phyloP scores from a whole-genome alignment of 2,797 vertebrate species.

The Alca torda region DNA sequence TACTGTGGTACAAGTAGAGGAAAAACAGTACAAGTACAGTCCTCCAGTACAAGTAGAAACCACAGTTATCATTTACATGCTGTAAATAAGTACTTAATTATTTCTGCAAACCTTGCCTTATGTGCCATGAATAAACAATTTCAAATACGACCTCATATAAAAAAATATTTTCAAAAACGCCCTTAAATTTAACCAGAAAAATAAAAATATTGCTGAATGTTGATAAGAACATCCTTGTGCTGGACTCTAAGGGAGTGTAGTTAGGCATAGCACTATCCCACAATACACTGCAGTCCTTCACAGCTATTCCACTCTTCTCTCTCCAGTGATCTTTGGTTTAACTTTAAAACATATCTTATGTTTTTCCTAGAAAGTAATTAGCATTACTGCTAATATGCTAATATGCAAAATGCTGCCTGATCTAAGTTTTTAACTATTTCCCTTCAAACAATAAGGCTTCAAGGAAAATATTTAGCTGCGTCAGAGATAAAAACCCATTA shows the following conservation, averaged over 20 bases:
- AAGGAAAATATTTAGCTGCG: not conserved
- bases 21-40: not conserved
- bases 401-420: not conserved
- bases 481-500: not conserved
- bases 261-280: not conserved
- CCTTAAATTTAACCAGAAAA: not conserved
- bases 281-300: not conserved
- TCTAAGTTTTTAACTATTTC: not conserved
- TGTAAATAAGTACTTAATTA: not conserved
- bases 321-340: not conserved
- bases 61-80: not conserved
- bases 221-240: rapidly evolving
- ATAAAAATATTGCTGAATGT: not conserved
- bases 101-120: not conserved
- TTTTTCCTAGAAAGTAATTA: not conserved
- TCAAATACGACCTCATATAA: not conserved
- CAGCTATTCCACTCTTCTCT: not conserved
- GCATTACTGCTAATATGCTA: too few species aligned
- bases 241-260: not conserved
- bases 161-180: not conserved
- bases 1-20: not conserved
- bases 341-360: not conserved
- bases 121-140: not conserved
- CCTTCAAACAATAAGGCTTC: not conserved
- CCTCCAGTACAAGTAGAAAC: not conserved